A percentile compares a stretch with the other conserved stretches of the same genome.
These are phyloP conservation scores for Syritta pipiens DNA, from an alignment of 2,888 invertebrate species.

Conservation along the genomic window DNA sequence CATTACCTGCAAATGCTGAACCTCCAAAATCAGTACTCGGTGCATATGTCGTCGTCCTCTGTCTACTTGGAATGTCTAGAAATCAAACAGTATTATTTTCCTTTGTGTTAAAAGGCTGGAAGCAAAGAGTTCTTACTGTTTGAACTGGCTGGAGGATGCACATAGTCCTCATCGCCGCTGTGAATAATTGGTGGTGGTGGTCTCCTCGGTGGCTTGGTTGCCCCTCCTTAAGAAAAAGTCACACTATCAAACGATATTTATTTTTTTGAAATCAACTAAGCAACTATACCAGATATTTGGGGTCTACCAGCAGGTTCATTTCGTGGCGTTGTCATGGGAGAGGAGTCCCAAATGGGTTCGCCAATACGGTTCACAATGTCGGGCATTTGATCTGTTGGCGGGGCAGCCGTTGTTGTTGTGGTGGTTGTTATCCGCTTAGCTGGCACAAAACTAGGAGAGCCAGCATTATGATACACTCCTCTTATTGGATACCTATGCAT, in stretches of 20 bases:
- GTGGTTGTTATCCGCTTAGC: neutral
- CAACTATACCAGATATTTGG: no score
- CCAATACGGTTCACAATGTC: neutral
- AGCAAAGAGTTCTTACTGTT: neutral
- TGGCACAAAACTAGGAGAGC: neutral
- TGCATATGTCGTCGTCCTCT: no score
- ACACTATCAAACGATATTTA: neutral
- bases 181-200: constrained; percentile 71
- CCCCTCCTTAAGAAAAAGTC: neutral
- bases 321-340: neutral
- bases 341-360: neutral
- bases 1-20: no score
- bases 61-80: no score
- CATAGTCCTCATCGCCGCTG: constrained; percentile 49
- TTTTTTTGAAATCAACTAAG: no score
- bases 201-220: constrained; percentile 37
- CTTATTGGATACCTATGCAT: constrained; percentile 57
- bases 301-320: no score
- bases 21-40: no score
- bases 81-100: no score
- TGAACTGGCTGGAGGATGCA: no score
- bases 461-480: constrained; percentile 62
- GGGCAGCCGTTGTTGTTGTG: neutral
- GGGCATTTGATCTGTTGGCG: neutral
- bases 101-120: no score